These are phyloP conservation scores for Drosophila limbata DNA, from an alignment of 2,888 invertebrate species.

Conservation along the genomic window DNA sequence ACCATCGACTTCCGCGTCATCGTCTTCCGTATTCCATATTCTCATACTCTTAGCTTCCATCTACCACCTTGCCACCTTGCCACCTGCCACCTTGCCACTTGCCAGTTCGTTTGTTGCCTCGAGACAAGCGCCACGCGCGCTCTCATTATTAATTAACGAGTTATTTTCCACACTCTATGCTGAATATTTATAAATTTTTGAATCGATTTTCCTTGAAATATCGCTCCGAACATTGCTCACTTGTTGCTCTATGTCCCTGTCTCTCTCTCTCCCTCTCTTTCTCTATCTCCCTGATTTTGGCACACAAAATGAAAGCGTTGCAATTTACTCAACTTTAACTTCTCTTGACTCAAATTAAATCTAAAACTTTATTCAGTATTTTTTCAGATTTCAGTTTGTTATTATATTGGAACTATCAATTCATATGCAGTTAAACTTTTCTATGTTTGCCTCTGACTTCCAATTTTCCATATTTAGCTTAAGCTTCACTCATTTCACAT, in stretches of 20 bases:
- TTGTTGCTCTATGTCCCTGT: constrained; percentile 31
- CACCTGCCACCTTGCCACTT: no score
- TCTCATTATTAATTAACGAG: constrained; percentile 80
- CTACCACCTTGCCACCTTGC: background rate
- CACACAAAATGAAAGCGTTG: background rate
- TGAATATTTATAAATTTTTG: constrained; percentile 76
- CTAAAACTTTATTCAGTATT: background rate
- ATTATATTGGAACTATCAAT: background rate
- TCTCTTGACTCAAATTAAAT: background rate
- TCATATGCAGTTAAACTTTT: background rate
- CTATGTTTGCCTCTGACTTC: no score
- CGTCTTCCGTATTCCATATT: constrained; percentile 1
- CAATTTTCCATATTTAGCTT: no score
- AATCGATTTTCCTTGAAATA: constrained; percentile 66
- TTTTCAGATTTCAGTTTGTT: background rate
- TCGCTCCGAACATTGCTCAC: constrained; percentile 27
- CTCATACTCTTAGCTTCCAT: background rate
- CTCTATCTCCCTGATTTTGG: background rate
- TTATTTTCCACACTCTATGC: constrained; percentile 67
- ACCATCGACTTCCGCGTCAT: constrained; percentile 5
- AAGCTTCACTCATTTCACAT: background rate
- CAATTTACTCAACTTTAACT: background rate
- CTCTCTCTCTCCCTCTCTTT: background rate
- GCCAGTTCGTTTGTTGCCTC: background rate
- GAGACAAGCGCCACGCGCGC: constrained; percentile 58